Evolutionary conservation across 2,113 vertebrate species (phyloP), one percentile per base, ranked within the genome.

Genomic region (Pagrus major): DNA sequence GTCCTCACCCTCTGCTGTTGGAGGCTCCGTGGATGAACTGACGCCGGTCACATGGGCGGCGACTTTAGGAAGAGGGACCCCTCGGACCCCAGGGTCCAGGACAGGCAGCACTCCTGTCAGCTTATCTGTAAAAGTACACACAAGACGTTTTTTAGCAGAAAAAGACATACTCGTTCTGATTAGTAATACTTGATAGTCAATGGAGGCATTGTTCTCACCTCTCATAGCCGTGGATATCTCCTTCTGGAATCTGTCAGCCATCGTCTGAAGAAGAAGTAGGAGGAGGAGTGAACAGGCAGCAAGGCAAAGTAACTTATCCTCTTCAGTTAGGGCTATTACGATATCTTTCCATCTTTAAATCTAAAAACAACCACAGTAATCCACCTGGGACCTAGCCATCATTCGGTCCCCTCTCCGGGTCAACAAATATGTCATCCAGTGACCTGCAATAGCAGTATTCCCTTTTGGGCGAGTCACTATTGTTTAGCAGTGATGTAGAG

Each of bases 11-110:
- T 86, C 88, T 42, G 54, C 9, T 21, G 46, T 0, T 3, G 71
- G 67, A 46, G 73, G 54, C 23, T 70, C 78, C 2, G 67, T 16
- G 15, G 85, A 89, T 60, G 86, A 93, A 2, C 14, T 78, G 54
- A 73, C 93, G 42, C 96, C 96, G 0, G 95, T 97, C 71, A 98
- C 90, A 33, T 98, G 97, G 1, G 97, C 97, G 0, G 95, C 97
- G 0, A 94, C 93, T 58, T 15, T 8, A 9, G 92, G 63, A 0
- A 42, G n/a, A 0, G 54, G 89, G 0, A 76, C 79, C 4, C 49
- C 76, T 64, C 83, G 88, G 52, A 71, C 79, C 0, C 85, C 86
- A 9, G 83, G 86, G 0, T 33, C 9, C 35, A 79, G 84, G 0
- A 85, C 15, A 6, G 93, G 64, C 75, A 93, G 49, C 0, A 61